These are phyloP conservation scores for Emydura subglobosa DNA, from an alignment of 2,113 vertebrate species.

Conservation along the genomic window DNA sequence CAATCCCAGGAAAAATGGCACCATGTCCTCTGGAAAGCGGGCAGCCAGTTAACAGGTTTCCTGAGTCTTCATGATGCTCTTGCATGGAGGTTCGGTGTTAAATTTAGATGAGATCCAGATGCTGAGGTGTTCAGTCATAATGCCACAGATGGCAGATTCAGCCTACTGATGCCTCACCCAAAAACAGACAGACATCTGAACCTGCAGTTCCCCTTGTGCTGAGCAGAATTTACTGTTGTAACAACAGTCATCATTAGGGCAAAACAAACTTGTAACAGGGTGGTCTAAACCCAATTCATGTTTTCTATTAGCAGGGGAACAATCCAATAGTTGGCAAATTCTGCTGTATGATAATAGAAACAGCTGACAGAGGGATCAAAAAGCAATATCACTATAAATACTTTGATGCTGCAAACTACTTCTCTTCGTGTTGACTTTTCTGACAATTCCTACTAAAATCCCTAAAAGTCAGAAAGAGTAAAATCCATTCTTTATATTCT, in stretches of 20 bases:
- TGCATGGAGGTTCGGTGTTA: not conserved
- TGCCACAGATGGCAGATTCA: not conserved
- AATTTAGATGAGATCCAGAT: not conserved
- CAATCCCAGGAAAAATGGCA: not conserved
- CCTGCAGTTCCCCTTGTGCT: not conserved
- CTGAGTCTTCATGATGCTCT: not conserved
- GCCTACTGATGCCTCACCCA: not conserved
- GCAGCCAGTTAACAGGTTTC: not conserved
- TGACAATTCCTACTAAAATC: not conserved
- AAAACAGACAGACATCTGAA: accelerated
- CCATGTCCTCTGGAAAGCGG: not conserved
- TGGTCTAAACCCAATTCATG: accelerated
- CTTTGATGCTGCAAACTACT: not conserved
- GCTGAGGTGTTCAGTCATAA: not conserved
- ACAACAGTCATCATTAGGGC: not conserved
- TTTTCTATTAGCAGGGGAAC: not conserved
- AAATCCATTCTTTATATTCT: not conserved
- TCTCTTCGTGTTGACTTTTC: not conserved
- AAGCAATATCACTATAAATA: not conserved
- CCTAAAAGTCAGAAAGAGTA: not conserved
- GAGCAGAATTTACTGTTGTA: accelerated
- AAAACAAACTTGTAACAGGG: accelerated
- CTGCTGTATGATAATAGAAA: not conserved
- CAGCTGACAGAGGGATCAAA: not conserved
- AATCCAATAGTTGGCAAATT: not conserved